Evolutionary conservation across 2,888 invertebrate species (phyloP).

Genomic region (Scaptomyza polygonia): DNA sequence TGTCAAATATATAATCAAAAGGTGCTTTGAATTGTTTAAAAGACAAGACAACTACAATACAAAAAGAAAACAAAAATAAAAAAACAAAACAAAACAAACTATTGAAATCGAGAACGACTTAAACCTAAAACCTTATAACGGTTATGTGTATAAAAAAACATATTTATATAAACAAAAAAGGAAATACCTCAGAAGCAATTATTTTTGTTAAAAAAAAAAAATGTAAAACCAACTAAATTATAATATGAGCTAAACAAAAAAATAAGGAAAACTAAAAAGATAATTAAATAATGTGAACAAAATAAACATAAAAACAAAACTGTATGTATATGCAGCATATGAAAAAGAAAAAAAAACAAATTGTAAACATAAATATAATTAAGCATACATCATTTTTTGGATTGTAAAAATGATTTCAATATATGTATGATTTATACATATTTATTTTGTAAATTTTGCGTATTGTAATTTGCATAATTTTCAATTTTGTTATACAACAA

Average conservation of each 20-base stretch:
- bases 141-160: constrained; percentile 65
- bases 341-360: constrained; percentile 27
- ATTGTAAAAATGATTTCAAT: constrained; percentile 37
- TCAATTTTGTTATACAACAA: constrained; percentile 35
- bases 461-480: constrained; percentile 26
- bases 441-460: constrained; percentile 17
- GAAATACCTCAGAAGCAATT: constrained; percentile 82
- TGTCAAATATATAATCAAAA: constrained; percentile 82
- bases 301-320: not conserved
- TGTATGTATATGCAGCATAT: constrained; percentile 6
- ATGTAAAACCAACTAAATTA: constrained; percentile 60
- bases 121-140: constrained; percentile 74
- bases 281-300: constrained; percentile 39
- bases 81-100: constrained; percentile 51
- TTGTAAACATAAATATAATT: constrained; percentile 37
- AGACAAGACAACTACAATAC: constrained; percentile 71
- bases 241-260: constrained; percentile 60
- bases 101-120: constrained; percentile 67
- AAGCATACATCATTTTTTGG: constrained; percentile 34
- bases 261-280: constrained; percentile 28
- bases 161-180: constrained; percentile 76
- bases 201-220: constrained; percentile 76
- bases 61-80: constrained; percentile 36
- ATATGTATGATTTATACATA: constrained; percentile 33
- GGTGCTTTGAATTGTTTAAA: constrained; percentile 82